Base-by-base conservation (phyloP, 92 coral and sea anemone species). In the Paragorgia papillata region DNA sequence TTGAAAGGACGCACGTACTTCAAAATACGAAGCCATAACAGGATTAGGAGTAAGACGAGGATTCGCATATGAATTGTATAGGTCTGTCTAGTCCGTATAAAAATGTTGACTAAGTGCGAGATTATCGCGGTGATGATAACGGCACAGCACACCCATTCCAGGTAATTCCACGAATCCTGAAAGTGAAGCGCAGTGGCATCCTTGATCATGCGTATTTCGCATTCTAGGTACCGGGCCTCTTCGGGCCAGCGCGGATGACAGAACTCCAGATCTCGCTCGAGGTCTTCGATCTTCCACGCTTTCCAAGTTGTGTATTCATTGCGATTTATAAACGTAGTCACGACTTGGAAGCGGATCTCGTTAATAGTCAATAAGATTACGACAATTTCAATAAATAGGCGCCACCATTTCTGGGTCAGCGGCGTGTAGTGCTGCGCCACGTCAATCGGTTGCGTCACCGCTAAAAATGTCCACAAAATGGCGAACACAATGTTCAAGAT, bases 211-310 rank as follows among this genome's bases (percentile, higher is more conserved):
- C 89, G 90, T 21, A 88, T 88, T 74, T 93, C 97, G 53, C 91
- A 96, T 92, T 88, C 91, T 14, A 93, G 71, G 75, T 93, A 93
- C 30, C 89, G 7, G 58, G 97, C 87, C 82, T 93, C 97, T 60
- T 96, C 97, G 62, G 97, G 97, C 97, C 97, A 93, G 25, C 97
- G 79, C 75, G 97, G 97, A 74, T 93, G 97, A 57, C 97, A 93
- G 85, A 61, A 82, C 73, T 83, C 94, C 51, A 93, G 59, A 21
- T 93, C 97, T 62, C 91, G 65, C 25, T 89, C 84, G 19, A 93
- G 83, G 29, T 93, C 93, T 2, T 71, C 65, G 66, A 90, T 96
- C 59, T 92, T 85, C 97, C 97, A 93, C 61, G 83, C 83, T 32
- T 81, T 83, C 97, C 97, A 93, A 20, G 82, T 67, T 18, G 88